Evolutionary conservation across 1,140 invertebrate genomes (phyloP).

Genomic region (Microplitis demolitor): DNA sequence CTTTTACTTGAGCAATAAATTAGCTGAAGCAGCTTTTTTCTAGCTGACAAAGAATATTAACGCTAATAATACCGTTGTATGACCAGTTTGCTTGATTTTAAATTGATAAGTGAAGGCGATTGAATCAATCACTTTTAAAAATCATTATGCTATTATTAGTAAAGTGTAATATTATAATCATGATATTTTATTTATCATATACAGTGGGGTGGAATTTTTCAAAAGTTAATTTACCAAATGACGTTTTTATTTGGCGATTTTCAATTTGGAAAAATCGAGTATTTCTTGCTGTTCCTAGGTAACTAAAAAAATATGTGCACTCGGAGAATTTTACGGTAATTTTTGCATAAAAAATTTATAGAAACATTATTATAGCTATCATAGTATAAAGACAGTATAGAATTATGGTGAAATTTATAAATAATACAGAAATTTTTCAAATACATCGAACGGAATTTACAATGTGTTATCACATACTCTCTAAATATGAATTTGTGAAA

Average conservation of each 20-base stretch:
- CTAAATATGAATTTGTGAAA: too few species aligned
- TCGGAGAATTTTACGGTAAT: neutral
- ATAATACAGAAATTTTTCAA: too few species aligned
- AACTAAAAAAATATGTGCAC: neutral
- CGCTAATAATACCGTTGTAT: too few species aligned
- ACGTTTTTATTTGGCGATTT: slow-evolving; percentile 36
- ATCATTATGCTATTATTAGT: neutral
- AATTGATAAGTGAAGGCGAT: neutral
- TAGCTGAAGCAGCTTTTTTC: too few species aligned
- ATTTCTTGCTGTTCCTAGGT: slow-evolving; percentile 41
- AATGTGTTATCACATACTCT: too few species aligned
- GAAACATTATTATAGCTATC: too few species aligned
- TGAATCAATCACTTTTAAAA: neutral
- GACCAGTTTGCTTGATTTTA: neutral
- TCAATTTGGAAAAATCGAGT: slow-evolving; percentile 39
- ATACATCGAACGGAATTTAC: too few species aligned
- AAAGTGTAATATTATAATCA: neutral
- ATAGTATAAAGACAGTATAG: too few species aligned
- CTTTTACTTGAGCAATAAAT: too few species aligned
- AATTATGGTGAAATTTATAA: too few species aligned
- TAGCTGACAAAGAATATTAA: too few species aligned
- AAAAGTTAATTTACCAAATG: slow-evolving; percentile 26
- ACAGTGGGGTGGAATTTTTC: slow-evolving; percentile 31
- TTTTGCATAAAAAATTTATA: too few species aligned
- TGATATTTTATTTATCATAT: neutral